phyloP scores from a whole-genome alignment of 2,888 invertebrate genomes.

The Cyclophora punctaria region DNA sequence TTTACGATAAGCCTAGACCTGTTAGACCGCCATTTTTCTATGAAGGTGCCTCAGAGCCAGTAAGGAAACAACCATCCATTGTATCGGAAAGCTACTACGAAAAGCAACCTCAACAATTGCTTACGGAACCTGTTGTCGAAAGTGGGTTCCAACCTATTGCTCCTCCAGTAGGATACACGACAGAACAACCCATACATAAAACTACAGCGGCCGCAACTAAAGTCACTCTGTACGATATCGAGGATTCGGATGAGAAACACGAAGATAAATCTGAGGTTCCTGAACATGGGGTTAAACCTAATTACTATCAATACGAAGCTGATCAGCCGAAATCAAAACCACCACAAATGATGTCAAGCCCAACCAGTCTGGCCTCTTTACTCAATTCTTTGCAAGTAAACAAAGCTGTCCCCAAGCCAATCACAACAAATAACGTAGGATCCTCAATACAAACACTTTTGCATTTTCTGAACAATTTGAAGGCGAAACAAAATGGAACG shows the following conservation, averaged over 20 bases:
- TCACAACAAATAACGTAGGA: constrained; percentile 85
- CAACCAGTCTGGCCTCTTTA: constrained; percentile 66
- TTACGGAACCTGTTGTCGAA: constrained; percentile 45
- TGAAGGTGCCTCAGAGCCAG: constrained; percentile 37
- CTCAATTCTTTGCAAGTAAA: constrained; percentile 82
- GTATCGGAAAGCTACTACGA: constrained; percentile 62
- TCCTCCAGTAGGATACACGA: constrained; percentile 26
- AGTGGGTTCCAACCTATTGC: constrained; percentile 60
- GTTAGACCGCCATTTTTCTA: constrained; percentile 42
- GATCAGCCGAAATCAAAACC: constrained; percentile 37
- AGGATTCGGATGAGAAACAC: constrained; percentile 25
- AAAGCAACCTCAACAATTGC: constrained; percentile 32
- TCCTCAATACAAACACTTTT: constrained; percentile 85
- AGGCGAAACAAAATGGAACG: constrained; percentile 57
- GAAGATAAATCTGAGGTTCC: constrained; percentile 27
- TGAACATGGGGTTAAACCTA: constrained; percentile 30
- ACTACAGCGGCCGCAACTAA: constrained; percentile 23
- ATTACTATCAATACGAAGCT: constrained; percentile 46
- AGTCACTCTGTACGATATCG: constrained; percentile 25
- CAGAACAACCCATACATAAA: constrained; percentile 34
- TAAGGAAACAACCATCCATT: constrained; percentile 42
- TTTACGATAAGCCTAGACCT: constrained; percentile 50
- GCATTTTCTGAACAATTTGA: constrained; percentile 82
- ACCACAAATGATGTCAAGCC: constrained; percentile 30
- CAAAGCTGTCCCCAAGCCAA: constrained; percentile 83